Evolutionary conservation across 2,113 vertebrate species (phyloP).

Genomic region (Aegypius monachus): DNA sequence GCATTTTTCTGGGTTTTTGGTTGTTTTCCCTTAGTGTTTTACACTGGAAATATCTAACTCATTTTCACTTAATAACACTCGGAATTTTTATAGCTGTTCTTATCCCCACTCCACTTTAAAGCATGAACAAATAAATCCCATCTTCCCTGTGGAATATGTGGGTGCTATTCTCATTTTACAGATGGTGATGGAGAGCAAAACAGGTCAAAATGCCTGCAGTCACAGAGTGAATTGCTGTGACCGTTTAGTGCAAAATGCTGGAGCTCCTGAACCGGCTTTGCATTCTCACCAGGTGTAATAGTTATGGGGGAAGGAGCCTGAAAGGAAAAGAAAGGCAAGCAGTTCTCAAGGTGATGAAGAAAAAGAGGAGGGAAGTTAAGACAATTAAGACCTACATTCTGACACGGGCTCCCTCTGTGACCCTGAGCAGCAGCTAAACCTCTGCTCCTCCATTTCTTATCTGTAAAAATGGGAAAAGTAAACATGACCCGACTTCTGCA

Average conservation of each 20-base stretch:
- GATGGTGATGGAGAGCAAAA: not conserved
- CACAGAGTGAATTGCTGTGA: not conserved
- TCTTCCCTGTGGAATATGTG: not conserved
- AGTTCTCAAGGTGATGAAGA: not conserved
- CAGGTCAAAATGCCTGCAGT: not conserved
- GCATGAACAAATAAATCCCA: not conserved
- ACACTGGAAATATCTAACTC: not conserved
- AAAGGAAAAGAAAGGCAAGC: not conserved
- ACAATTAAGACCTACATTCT: not conserved
- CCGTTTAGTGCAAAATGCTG: not conserved
- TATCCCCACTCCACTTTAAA: not conserved
- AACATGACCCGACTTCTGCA: not conserved
- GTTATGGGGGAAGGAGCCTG: not conserved
- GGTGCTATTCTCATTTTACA: not conserved
- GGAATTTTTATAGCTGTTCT: not conserved
- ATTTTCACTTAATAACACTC: not conserved
- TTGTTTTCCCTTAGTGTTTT: not conserved
- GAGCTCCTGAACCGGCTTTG: not conserved
- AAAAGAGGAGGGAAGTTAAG: not conserved
- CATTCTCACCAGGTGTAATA: accelerated
- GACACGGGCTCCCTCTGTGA: not conserved
- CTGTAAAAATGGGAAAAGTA: not conserved
- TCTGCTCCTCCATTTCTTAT: not conserved
- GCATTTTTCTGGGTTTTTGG: not conserved
- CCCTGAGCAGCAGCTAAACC: not conserved